Base-by-base conservation (phyloP, 2,113 vertebrate genomes). In the Triplophysa tibetana region DNA sequence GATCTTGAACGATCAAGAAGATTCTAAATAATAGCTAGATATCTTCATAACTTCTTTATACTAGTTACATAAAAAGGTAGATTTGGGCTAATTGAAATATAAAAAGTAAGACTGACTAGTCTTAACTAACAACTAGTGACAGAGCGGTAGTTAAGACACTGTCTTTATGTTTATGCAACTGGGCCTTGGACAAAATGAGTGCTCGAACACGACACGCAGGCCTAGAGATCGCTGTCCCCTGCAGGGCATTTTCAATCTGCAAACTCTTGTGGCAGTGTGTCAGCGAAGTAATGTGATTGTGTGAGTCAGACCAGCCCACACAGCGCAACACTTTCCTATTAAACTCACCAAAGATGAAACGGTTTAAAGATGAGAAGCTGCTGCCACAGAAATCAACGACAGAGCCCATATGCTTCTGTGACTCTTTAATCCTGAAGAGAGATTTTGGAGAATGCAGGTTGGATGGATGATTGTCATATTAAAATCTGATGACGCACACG, bases 281-380 rank as follows among this genome's bases (percentile, higher is more conserved):
- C 61, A 26, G 21, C 8, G n/a, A 64, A 63, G 78, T 61, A 80
- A 80, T 77, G 38, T 23, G 21, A 33, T 70, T 52, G 54, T 41
- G 58, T 64, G n/a, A 60, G 60, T 45, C 66, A 70, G 72, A 41
- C 11, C 77, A 66, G 60, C n/a, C 72, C 61, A 52, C 78, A 77
- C 52, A 77, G 50, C 73, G 17, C 23, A 50, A 72, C 52, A 68
- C 45, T 68, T 77, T 77, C 23, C 29, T 56, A 64, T 45, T 56
- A 56, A 77, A 33, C 45, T 74, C 56, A 23, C 21, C 10, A 48
- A 52, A 66, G 54, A 69, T 45, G 10, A 74, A 66, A 67, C 21
- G 16, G 17, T 23, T 79, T 83, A n/a, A 75, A 23, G 19, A 63
- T 29, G 38, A 78, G 33, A 45, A 24, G 58, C 23, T 21, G 29